Evolutionary conservation across 2,888 invertebrate species (phyloP), one percentile per base, ranked within the genome.

Genomic region (Germaria angustata): DNA sequence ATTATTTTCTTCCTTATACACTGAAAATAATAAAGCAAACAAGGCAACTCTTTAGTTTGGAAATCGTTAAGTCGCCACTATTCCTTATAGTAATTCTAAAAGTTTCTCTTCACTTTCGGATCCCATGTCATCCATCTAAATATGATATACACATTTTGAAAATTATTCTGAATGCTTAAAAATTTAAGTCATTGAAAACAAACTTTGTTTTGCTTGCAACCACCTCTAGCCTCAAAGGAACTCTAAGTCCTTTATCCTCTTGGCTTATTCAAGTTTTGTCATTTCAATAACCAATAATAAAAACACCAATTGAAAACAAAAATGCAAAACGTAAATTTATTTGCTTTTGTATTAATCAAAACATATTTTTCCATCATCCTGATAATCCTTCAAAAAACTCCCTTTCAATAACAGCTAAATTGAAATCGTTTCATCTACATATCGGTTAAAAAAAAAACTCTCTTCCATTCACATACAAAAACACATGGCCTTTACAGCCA

Each of bases 341-440:
- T 65, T 44, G 36, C 46, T 41, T 80, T 55, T 49, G 66, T 71
- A 69, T 69, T 75, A 75, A 80, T 80, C 75, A 76, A 80, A 72
- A 66, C 59, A 72, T 72, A 73, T 77, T 68, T 71, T 77, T 61
- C 69, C 41, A 73, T 68, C 59, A 69, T 63, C 39, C 65, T 39
- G 79, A 82, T 79, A 82, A 82, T 82, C 75, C 75, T 75, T 61
- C 34, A 72, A 39, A 76, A 53, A 82, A 82, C 59, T 75, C 32
- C 66, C 66, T 71, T 79, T 76, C 79, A 79, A 82, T 82, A 75
- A 41, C 69, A 75, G 59, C 66, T 75, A 82, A 82, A 81, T 79
- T 75, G 82, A 82, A 82, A 82, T 73, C 78, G 69, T 71, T 82
- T 79, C 51, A 49, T 81, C 59, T 78, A 5, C 28, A 5, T 5